Percentiles rank a stretch among this genome's conserved stretches.
phyloP scores from a whole-genome alignment of 2,797 vertebrate genomes.

The Phaenicophaeus curvirostris region DNA sequence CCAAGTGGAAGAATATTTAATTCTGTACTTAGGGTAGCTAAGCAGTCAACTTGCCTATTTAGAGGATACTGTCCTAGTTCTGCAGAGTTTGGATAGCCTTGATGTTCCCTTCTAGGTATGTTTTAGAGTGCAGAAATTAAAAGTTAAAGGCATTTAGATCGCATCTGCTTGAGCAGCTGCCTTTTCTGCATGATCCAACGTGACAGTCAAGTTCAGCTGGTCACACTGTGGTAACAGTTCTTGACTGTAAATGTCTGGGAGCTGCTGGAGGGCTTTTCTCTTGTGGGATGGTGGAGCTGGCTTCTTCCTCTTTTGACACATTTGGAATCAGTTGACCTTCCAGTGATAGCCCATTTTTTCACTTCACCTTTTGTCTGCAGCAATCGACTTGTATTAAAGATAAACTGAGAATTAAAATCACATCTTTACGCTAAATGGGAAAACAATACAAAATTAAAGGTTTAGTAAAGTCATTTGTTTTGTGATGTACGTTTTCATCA shows the following conservation, averaged over 20 bases:
- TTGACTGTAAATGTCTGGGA: neutral
- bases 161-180: neutral
- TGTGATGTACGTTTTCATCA: neutral
- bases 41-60: neutral
- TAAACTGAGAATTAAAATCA: neutral
- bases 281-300: neutral
- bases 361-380: neutral
- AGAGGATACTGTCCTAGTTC: neutral
- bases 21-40: neutral
- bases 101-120: neutral
- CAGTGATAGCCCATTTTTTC: neutral
- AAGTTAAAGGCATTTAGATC: neutral
- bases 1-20: neutral
- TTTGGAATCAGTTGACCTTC: neutral
- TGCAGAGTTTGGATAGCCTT: neutral
- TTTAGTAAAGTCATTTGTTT: neutral
- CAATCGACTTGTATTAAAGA: neutral
- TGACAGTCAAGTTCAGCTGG: neutral
- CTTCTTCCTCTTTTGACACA: neutral
- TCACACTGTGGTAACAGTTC: neutral
- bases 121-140: neutral
- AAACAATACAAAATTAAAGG: neutral
- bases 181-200: neutral
- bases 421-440: neutral
- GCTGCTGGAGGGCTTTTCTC: neutral